phyloP scores from a whole-genome alignment of 2,797 vertebrate species.

The Alauda arvensis region DNA sequence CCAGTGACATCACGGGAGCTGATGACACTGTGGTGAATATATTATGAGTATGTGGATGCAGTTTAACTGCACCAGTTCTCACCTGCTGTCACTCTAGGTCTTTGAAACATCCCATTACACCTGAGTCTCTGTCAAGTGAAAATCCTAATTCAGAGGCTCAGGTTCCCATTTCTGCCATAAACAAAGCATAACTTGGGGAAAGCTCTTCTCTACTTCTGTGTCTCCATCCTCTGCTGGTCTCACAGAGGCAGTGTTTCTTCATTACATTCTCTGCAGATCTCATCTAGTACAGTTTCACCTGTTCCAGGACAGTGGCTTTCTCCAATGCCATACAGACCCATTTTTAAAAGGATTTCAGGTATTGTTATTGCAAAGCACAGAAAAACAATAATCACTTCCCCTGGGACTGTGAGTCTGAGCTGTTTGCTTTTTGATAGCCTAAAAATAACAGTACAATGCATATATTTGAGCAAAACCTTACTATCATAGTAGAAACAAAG shows the following conservation, averaged over 20 bases:
- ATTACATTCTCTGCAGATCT: background rate
- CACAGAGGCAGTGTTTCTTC: background rate
- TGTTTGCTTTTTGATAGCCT: background rate
- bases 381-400: slow-evolving; percentile 8
- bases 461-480: background rate
- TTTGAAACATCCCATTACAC: background rate
- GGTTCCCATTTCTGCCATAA: background rate
- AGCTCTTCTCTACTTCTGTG: background rate
- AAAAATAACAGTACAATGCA: background rate
- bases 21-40: background rate
- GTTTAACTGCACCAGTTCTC: background rate
- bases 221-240: background rate
- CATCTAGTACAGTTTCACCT: background rate
- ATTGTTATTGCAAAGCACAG: background rate
- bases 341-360: background rate
- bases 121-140: background rate
- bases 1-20: background rate
- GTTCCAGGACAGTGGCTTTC: background rate
- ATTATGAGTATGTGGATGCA: background rate
- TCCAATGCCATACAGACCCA: background rate
- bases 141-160: background rate
- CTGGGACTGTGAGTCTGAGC: background rate
- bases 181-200: background rate
- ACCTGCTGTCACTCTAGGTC: background rate
- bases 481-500: background rate